Base-by-base conservation (phyloP, 1,140 invertebrate species). In the Lerema accius region DNA sequence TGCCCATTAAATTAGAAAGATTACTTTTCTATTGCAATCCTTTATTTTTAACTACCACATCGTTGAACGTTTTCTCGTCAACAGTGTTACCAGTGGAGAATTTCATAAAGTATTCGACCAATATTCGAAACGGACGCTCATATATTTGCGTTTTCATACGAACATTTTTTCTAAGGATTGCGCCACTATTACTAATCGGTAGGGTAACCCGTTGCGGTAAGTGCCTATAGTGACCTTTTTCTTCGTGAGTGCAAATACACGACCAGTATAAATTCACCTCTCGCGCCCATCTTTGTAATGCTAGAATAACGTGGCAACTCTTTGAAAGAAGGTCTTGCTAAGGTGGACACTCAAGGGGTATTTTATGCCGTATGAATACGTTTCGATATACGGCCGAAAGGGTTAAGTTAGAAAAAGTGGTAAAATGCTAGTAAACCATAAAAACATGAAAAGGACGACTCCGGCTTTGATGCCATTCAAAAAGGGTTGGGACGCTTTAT, bases 301-400 rank as follows among this genome's bases (percentile, higher is more conserved):
- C 42, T 46, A 17, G 32, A 49, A 35, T 39, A 43, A 64, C 39
- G 50, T 13, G 17, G 5, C 4, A 4, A 32, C n/a, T 32, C 39
- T 39, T 32, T 55, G 7, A 45, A 23, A 13, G 37, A 37, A 42
- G 73, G 63, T 76, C 80, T 66, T 10, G 16, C 7, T 53, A 37
- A 9, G 60, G 11, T 76, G 78, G 76, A 40, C 55, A 55, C 35
- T 13, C 48, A 58, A 73, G 67, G 63, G 46, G 64, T 76, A 82
- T 71, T 76, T 75, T 78, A 75, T 76, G 63, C 73, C 70, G 65
- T 74, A 83, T 77, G 78, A 84, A 82, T 77, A 80, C 73, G 48
- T 75, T 69, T 71, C 71, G 68, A 73, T 76, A 59, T 73, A 59
- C 61, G 64, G 51, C 43, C 61, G 60, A 67, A 81, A 78, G 76